Percentiles rank a stretch among this genome's conserved stretches.
These are phyloP conservation scores for Papilio xuthus DNA, from an alignment of 1,140 invertebrate species.

Conservation along the genomic window DNA sequence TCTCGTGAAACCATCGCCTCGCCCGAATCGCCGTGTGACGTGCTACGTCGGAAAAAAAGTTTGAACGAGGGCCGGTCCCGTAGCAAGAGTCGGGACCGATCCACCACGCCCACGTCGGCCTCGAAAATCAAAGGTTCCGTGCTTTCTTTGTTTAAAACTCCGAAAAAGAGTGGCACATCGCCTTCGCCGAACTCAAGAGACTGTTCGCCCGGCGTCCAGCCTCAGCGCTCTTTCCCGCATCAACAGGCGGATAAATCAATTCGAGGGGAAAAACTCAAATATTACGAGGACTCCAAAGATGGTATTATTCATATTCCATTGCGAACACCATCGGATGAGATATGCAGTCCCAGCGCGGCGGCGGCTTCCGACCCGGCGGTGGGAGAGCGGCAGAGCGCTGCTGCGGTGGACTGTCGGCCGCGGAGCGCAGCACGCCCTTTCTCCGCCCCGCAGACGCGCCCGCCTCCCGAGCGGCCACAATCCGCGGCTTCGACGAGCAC, in stretches of 20 bases:
- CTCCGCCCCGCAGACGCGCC: constrained; percentile 60
- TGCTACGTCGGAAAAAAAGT: constrained; percentile 69
- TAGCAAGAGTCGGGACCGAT: constrained; percentile 85
- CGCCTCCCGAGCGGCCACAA: constrained; percentile 43
- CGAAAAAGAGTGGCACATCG: constrained; percentile 66
- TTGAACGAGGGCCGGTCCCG: constrained; percentile 81
- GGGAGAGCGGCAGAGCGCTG: constrained; percentile 34
- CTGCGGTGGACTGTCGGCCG: constrained; percentile 37
- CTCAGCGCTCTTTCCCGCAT: constrained; percentile 51
- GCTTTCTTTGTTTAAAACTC: constrained; percentile 84
- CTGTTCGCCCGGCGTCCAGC: constrained; percentile 58
- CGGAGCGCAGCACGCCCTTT: constrained; percentile 56
- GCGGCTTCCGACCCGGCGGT: constrained; percentile 10
- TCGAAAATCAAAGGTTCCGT: constrained; percentile 84
- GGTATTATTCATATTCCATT: constrained; percentile 85
- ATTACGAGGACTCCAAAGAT: constrained; percentile 83
- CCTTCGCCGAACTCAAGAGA: constrained; percentile 64
- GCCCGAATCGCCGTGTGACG: constrained; percentile 85
- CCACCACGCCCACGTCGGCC: constrained; percentile 78
- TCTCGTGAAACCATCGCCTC: constrained; percentile 83
- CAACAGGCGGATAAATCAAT: constrained; percentile 42
- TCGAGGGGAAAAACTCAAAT: constrained; percentile 73
- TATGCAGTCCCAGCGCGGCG: constrained; percentile 41
- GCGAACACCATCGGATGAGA: constrained; percentile 85
- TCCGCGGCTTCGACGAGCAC: constrained; percentile 38